Base-by-base conservation (phyloP, 92 coral and sea anemone genomes). In the Epizoanthus rinbou region DNA sequence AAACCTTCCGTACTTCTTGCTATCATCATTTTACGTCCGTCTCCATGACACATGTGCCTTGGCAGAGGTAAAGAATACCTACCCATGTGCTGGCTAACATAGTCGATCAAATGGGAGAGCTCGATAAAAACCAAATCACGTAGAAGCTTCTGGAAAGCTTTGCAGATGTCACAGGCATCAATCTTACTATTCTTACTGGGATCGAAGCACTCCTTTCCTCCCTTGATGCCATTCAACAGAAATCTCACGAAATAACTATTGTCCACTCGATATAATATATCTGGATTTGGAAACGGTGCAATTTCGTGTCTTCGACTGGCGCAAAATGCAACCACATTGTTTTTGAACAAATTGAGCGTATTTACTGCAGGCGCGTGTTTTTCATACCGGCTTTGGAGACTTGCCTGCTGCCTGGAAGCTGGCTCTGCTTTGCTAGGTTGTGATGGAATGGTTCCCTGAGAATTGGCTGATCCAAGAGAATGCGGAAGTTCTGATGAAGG, bases 171-270 rank as follows among this genome's bases (percentile, higher is more conserved):
- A 69, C 75, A 69, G 0, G 54, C 14, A 15, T 41, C 75, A 39
- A 11, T 5, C 57, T 5, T 18, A 37, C 18, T 25, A 41, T 69
- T 37, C 0, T 2, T 16, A 25, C 11, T 18, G 50, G 54, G 75
- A 24, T 39, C 15, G 56, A 69, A 69, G 57, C 75, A 69, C 21
- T 41, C 45, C 50, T 16, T 69, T 25, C 75, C 75, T 69, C 75
- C 75, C 45, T 69, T 15, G 13, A 69, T 69, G 41, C 75, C 75
- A 69, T 69, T 69, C 23, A 69, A 13, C 16, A 69, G 75, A 69
- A 16, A 69, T 41, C 25, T 69, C 54, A 69, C 75, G 57, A 69
- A 69, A 69, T 16, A 69, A 31, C 75, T 69, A 25, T 69, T 69
- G 75, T 16, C 9, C 50, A 69, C 56, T 19, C 1, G 47, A 31